Evolutionary conservation across 2,113 vertebrate species (phyloP).

Genomic region (Python bivittatus): DNA sequence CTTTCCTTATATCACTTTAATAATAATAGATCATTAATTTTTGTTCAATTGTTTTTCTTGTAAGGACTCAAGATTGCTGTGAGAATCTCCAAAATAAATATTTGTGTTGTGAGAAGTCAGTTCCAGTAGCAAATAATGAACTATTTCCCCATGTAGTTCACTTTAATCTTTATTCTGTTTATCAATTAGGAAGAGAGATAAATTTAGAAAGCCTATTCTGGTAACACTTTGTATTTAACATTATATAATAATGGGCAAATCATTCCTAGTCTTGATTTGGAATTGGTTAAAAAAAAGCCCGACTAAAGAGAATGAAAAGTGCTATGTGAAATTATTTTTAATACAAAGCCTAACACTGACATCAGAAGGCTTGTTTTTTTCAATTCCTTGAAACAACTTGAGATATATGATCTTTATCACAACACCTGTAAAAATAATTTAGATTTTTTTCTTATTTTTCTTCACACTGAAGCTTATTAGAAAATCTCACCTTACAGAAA

Average conservation of each 20-base stretch:
- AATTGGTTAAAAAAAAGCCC: background rate
- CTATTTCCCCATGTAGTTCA: background rate
- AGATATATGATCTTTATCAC: background rate
- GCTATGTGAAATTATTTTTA: constrained; percentile 15
- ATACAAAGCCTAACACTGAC: background rate
- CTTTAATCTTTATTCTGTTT: background rate
- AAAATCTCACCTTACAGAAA: background rate
- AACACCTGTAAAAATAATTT: background rate
- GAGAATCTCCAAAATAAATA: constrained; percentile 4
- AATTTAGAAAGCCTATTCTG: background rate
- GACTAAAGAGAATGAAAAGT: background rate
- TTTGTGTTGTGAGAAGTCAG: background rate
- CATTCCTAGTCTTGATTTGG: background rate
- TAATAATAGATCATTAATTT: background rate
- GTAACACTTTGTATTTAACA: background rate
- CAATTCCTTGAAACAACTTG: constrained; percentile 29
- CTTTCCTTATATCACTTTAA: background rate
- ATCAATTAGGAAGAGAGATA: background rate
- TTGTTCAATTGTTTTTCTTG: background rate
- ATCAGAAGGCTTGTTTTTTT: constrained; percentile 27
- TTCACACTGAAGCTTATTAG: background rate
- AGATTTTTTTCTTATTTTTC: background rate
- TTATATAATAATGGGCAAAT: background rate
- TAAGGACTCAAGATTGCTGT: background rate
- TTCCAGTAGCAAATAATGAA: background rate